phyloP scores from a whole-genome alignment of 2,888 invertebrate species.

The Deroplatys truncata region DNA sequence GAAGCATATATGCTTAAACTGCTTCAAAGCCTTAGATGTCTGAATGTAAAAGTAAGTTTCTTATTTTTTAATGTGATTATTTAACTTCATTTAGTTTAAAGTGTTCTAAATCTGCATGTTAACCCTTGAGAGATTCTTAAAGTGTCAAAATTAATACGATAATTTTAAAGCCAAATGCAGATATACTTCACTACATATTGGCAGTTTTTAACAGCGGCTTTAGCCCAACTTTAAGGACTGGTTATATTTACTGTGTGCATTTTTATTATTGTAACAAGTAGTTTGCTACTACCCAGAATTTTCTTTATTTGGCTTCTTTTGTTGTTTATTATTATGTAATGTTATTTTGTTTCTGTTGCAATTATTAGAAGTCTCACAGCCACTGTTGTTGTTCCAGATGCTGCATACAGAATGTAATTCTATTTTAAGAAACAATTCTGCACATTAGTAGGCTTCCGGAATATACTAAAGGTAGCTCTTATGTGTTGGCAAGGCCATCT shows the following conservation, averaged over 20 bases:
- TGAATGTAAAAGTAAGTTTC: too few species aligned
- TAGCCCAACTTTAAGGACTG: too few species aligned
- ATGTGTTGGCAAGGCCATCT: background rate
- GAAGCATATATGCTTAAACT: too few species aligned
- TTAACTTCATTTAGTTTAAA: too few species aligned
- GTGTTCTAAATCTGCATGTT: too few species aligned
- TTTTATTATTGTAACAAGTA: background rate
- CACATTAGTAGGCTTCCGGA: background rate
- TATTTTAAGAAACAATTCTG: background rate
- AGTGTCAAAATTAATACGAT: too few species aligned
- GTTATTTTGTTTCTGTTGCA: background rate
- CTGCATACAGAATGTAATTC: background rate
- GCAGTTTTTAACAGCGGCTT: too few species aligned
- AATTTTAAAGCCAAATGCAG: too few species aligned
- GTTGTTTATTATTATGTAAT: background rate
- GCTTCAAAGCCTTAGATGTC: too few species aligned
- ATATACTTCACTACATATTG: too few species aligned
- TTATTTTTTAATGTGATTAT: too few species aligned
- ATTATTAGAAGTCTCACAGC: background rate
- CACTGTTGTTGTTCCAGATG: background rate
- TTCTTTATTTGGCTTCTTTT: background rate
- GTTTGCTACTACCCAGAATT: background rate
- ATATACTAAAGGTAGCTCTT: background rate
- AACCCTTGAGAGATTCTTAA: too few species aligned
- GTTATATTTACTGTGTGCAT: background rate